Base-by-base conservation (phyloP, 2,113 vertebrate genomes). In the Neofelis nebulosa region DNA sequence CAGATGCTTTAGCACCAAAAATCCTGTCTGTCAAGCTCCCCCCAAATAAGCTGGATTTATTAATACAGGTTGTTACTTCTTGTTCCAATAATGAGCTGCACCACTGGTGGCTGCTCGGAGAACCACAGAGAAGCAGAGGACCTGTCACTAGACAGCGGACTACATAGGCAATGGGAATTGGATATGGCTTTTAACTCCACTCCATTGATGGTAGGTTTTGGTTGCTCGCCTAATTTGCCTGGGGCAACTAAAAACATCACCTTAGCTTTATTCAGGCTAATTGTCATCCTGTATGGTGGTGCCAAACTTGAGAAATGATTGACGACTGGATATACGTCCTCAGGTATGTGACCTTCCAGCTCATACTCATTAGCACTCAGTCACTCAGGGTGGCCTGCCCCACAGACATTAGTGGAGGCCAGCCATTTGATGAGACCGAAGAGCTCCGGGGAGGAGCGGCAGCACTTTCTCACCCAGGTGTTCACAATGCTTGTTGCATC, bases 201-300 rank as follows among this genome's bases (percentile, higher is more conserved):
- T 23, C 92, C 80, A 52, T 36, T 79, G 87, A 92, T 89, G 97
- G 90, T 91, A 91, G 97, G 94, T 98, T 97, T 94, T 94, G 97
- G 97, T 97, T 94, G 96, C 82, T 86, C 89, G 95, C 93, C 91
- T 86, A 85, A 82, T 97, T 94, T 89, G 97, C 98, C 96, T 87
- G 82, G 93, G 93, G 98, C 97, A 89, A 89, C 95, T 94, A 50
- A 95, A 97, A 92, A 96, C 69, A 97, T 97, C 95, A 96, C 91
- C 94, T 97, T 84, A 50, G 73, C 81, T 94, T 92, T 82, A 93
- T 69, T 84, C 90, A 83, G 91, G 87, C 97, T 97, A 93, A 97
- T 97, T 98, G 91, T 96, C 97, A 96, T 85, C 45, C 84, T 69
- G 41, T 79, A 55, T 81, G 69, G 73, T 36, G 16, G 48, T 83